A percentile compares a stretch with the other conserved stretches of the same genome.
Evolutionary conservation across 1,140 invertebrate genomes (phyloP).

Genomic region (Hesperophylax magnus): DNA sequence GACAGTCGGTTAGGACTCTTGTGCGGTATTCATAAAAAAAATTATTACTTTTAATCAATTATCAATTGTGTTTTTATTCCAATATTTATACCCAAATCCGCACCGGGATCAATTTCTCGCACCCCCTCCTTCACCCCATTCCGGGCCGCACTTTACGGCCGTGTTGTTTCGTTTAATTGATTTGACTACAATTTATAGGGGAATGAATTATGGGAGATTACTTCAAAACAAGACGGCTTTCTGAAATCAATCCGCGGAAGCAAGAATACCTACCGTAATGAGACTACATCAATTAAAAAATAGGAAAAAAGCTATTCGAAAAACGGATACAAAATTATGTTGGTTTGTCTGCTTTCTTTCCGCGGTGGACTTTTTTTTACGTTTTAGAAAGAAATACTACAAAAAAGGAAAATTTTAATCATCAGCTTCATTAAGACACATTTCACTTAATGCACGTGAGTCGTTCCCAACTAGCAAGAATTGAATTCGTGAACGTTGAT

Average conservation of each 20-base stretch:
- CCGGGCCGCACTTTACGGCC: not conserved
- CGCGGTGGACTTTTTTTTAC: no score
- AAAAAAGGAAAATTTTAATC: no score
- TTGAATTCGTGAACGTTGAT: no score
- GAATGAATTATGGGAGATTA: not conserved
- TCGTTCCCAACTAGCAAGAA: no score
- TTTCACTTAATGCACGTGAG: no score
- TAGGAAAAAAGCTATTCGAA: not conserved
- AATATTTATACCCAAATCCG: not conserved
- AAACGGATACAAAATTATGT: not conserved
- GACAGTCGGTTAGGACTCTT: no score
- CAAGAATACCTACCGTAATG: not conserved
- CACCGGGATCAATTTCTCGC: not conserved
- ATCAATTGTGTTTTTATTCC: no score
- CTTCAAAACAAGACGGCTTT: not conserved
- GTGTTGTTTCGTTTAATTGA: slow-evolving; percentile 23
- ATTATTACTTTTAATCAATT: no score
- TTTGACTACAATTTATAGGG: slow-evolving; percentile 4
- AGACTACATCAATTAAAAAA: not conserved
- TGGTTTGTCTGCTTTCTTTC: not conserved
- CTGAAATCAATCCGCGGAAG: not conserved
- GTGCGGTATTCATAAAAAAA: no score
- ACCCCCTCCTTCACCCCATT: not conserved
- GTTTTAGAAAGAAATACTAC: no score
- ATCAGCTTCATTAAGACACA: no score